Conservation (phyloP, 1,140 invertebrate species). For the Drosophila pandora region DNA sequence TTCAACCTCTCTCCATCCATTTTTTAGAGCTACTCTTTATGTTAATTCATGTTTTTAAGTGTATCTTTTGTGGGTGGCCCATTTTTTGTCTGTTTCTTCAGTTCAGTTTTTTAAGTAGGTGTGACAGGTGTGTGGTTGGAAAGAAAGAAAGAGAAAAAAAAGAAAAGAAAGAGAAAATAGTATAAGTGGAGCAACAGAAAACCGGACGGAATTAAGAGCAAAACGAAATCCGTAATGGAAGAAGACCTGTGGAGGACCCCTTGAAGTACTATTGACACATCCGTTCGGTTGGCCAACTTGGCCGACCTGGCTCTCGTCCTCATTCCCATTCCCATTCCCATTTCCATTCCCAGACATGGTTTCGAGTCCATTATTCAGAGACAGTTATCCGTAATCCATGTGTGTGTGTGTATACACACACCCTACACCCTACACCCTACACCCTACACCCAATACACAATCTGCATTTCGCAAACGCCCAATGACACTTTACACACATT, state of each 20-base stretch:
- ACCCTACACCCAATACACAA: neutral
- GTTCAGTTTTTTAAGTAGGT: neutral
- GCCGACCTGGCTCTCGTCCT: conserved; percentile 8
- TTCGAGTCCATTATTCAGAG: neutral
- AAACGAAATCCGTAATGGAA: conserved; percentile 1
- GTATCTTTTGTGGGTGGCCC: neutral
- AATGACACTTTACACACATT: conserved; percentile 7
- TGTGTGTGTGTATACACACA: neutral
- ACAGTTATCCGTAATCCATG: neutral
- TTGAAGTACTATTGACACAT: conserved; percentile 44
- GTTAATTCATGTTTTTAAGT: neutral
- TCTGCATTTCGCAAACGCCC: conserved; percentile 1
- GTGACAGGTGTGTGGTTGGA: neutral
- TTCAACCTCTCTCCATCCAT: too few relatives aligned
- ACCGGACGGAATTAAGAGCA: neutral
- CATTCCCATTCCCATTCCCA: neutral
- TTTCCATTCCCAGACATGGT: neutral
- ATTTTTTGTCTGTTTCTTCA: neutral
- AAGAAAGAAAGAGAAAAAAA: too few relatives aligned
- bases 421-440: too few relatives aligned
- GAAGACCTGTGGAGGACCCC: conserved; percentile 7
- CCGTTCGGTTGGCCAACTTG: neutral
- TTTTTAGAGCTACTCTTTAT: too few relatives aligned
- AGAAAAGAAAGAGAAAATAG: neutral
- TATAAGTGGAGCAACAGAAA: neutral